Base-by-base conservation (phyloP, 2,113 vertebrate species). In the Aleadryas rufinucha region DNA sequence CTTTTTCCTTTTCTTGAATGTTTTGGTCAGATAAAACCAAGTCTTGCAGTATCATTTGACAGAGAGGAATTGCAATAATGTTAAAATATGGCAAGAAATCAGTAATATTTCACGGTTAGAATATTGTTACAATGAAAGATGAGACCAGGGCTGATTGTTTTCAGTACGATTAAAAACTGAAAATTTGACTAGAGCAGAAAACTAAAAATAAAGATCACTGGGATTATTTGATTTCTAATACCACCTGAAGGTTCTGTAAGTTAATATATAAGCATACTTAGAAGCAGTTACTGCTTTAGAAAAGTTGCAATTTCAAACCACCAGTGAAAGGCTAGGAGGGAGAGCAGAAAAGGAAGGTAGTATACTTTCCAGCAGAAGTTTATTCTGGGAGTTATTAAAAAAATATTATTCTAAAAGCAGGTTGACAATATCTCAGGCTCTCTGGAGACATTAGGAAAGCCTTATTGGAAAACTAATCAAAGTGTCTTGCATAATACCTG, bases 21-120 rank as follows among this genome's bases (percentile, higher is more conserved):
- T 91, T 95, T 95, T 81, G 47, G 57, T 89, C 76, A 71, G 61
- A 89, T 60, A 57, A 95, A 93, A 93, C 35, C 81, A 83, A 90
- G 41, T 54, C 71, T 93, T 92, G 74, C 49, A 79, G 87, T 89
- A 84, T 61, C 8, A 2, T 82, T 89, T 83, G 16, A 47, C 35
- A 45, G 11, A 93, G 45, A 65, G 6, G 10, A 20, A 44, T 41
- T n/a, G 18, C 15, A 64, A 56, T 72, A 65, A 76, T 13, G 26
- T 76, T n/a, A 45, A 83, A 94, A 26, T 65, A 42, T 10, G 54
- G 9, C 44, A 86, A 26, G 26, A 84, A 83, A 90, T 70, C 13
- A 23, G n/a, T 53, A 87, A 45, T 83, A 70, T 63, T 91, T 93
- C 31, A 52, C 3, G 2, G 44, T 70, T 77, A 78, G 21, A 54